Conservation (phyloP, 2,113 vertebrate genomes). For the Patagioenas fasciata region DNA sequence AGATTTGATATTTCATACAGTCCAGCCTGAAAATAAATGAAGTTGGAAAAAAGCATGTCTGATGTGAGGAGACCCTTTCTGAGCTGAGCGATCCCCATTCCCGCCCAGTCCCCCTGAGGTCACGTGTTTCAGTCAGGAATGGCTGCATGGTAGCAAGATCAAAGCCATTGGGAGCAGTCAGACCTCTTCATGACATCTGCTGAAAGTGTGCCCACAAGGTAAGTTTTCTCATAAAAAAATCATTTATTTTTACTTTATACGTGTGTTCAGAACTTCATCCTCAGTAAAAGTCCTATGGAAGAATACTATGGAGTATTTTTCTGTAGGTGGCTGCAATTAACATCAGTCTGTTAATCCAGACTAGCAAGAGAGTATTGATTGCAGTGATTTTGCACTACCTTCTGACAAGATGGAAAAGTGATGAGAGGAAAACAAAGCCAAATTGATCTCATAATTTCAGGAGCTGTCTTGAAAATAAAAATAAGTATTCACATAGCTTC, state of each 20-base stretch:
- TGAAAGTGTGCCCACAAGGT: neutral
- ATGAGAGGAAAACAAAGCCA: neutral
- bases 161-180: neutral
- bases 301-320: neutral
- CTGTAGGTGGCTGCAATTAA: neutral
- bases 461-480: conserved; percentile 5
- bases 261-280: neutral
- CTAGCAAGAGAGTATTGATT: neutral
- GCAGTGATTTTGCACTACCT: neutral
- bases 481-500: neutral
- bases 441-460: conserved; percentile 31
- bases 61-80: neutral
- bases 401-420: neutral
- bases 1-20: neutral
- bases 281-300: neutral
- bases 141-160: neutral
- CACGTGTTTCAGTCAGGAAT: neutral
- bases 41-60: neutral
- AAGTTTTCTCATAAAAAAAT: neutral
- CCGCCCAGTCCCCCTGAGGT: neutral
- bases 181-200: neutral
- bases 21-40: neutral
- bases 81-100: neutral
- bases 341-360: neutral
- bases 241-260: neutral